These are phyloP conservation scores for Poecilia latipinna DNA, from an alignment of 2,113 vertebrate genomes.

Conservation along the genomic window DNA sequence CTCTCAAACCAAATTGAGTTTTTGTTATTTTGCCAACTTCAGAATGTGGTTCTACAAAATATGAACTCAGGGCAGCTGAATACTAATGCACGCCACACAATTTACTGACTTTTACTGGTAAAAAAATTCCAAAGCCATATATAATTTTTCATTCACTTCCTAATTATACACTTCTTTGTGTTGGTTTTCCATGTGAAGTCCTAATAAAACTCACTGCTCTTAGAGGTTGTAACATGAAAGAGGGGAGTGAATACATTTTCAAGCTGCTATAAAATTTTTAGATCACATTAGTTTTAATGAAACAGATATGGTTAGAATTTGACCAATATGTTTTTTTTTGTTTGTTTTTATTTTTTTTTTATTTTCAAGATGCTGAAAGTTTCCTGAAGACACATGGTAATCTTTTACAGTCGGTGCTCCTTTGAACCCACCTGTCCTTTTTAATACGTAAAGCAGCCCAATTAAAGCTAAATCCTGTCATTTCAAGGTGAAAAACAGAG, in stretches of 20 bases:
- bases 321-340: background rate
- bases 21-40: too few species aligned
- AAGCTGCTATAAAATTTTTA: background rate
- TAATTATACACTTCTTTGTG: background rate
- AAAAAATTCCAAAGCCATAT: too few species aligned
- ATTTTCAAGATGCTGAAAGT: background rate
- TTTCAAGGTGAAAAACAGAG: conserved; percentile 41
- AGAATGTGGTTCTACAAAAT: too few species aligned
- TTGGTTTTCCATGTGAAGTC: background rate
- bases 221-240: background rate
- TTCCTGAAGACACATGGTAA: background rate
- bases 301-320: background rate
- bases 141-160: background rate
- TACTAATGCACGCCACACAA: background rate
- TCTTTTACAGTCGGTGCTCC: conserved; percentile 18
- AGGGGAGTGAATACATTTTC: background rate
- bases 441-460: conserved; percentile 27
- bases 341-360: too few species aligned
- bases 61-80: too few species aligned
- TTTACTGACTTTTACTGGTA: background rate
- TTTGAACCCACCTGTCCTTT: conserved; percentile 3
- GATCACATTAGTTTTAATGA: background rate
- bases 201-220: background rate
- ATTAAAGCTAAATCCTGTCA: conserved; percentile 17
- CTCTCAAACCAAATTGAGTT: too few species aligned